Evolutionary conservation across 2,888 invertebrate species (phyloP), one percentile per base, ranked within the genome.

Genomic region (Neoaliturus tenellus): DNA sequence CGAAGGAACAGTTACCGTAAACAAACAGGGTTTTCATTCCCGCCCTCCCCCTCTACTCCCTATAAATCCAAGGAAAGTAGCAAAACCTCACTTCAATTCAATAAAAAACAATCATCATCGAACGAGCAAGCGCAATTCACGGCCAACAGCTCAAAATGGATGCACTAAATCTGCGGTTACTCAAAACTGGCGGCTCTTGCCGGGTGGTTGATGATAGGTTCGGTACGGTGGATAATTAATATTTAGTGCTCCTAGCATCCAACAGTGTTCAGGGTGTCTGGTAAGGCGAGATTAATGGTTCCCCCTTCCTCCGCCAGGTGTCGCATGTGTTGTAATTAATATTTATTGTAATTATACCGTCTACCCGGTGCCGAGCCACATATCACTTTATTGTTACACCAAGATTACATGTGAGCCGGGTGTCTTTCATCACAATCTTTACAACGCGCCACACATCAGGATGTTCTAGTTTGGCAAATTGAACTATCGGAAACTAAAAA

Each of bases 301-400:
- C 69, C 35, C 35, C 67, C 73, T 44, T 25, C 28, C 41, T 39
- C 71, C 71, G 23, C 33, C 44, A 75, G 73, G 73, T 75, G 41
- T 75, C 48, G 78, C 78, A 48, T 78, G 55, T 55, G 55, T 48
- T 35, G 51, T 51, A 78, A 55, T 78, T 78, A 51, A 78, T 78
- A 78, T 51, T 78, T 78, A 78, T 55, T 78, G 55, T 78, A 48
- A 78, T 78, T 78, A 51, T 35, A 35, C 5, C 23, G 51, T 55
- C 48, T 78, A 78, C 25, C 55, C 4, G 28, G 55, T 78, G 55
- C 25, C 55, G 10, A n/a, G 55, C 33, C 35, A 78, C 55, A 78
- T 55, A 55, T 51, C 78, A 55, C 41, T 31, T 39, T 41, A 39
- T 71, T 41, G 71, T 67, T 51, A 10, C 44, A 12, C 62, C 31